These are phyloP conservation scores for Drosophila paulistorum DNA, from an alignment of 1,140 invertebrate genomes.

Conservation along the genomic window DNA sequence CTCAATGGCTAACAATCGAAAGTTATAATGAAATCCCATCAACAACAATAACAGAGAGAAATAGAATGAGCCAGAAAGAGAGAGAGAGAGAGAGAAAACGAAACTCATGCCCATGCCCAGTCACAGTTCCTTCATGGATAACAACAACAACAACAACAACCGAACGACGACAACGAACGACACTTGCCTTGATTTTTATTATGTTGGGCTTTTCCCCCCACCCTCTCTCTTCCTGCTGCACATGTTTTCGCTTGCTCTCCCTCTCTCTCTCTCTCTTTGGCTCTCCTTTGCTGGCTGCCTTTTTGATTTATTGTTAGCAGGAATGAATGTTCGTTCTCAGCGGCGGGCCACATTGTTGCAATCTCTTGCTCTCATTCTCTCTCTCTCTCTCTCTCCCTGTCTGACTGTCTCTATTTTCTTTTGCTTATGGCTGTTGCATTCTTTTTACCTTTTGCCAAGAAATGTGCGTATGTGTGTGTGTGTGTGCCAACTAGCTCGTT, in stretches of 20 bases:
- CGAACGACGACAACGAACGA: constrained; percentile 48
- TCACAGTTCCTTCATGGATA: constrained; percentile 28
- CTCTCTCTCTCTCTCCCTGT: constrained; percentile 14
- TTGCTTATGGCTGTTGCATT: constrained; percentile 62
- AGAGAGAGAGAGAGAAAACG: constrained; percentile 26
- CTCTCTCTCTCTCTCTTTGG: constrained; percentile 25
- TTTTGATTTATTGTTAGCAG: constrained; percentile 76
- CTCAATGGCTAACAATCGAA: constrained; percentile 76
- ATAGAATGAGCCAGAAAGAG: constrained; percentile 11
- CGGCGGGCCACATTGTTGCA: constrained; percentile 23
- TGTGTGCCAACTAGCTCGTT: constrained; percentile 23
- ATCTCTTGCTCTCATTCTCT: constrained; percentile 17
- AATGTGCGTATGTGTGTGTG: constrained; percentile 57
- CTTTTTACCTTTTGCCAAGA: constrained; percentile 71
- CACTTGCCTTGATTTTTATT: constrained; percentile 81
- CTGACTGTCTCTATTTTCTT: constrained; percentile 18
- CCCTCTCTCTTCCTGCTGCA: constrained; percentile 16
- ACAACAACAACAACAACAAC: constrained; percentile 11
- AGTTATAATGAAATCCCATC: constrained; percentile 80
- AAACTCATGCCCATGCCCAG: constrained; percentile 34
- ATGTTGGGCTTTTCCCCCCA: constrained; percentile 66
- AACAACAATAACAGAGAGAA: constrained; percentile 43
- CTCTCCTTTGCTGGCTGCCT: constrained; percentile 1
- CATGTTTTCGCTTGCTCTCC: constrained; percentile 37
- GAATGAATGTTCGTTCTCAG: constrained; percentile 47